Evolutionary conservation across 23 tunicate genomes (phyloP).

Genomic region (Oikopleura dioica): DNA sequence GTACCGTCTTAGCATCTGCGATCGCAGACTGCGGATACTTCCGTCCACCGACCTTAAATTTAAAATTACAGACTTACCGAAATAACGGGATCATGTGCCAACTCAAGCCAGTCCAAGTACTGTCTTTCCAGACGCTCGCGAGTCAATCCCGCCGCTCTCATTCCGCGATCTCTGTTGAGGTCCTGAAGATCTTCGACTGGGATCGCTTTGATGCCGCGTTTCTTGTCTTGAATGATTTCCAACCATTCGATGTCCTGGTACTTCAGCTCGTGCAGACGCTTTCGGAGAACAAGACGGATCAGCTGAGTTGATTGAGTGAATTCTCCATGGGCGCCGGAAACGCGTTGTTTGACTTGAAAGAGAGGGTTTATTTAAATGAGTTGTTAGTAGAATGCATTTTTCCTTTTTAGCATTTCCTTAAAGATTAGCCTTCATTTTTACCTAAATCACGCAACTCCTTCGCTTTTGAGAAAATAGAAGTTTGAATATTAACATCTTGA

Average conservation of each 20-base stretch:
- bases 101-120: background rate
- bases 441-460: background rate
- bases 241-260: background rate
- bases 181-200: constrained; percentile 12
- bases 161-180: background rate
- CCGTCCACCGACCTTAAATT: background rate
- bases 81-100: background rate
- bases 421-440: no score
- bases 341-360: background rate
- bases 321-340: background rate
- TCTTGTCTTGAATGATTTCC: background rate
- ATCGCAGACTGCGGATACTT: no score
- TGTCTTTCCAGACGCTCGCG: background rate
- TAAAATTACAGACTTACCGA: background rate
- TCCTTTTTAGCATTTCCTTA: background rate
- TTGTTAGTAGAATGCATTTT: background rate
- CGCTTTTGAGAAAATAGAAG: background rate
- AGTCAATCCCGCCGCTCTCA: background rate
- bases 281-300: background rate
- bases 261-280: constrained; percentile 1
- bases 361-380: background rate
- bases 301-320: constrained; percentile 11
- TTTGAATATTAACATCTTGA: background rate
- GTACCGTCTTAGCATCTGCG: no score
- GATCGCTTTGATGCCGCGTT: background rate